Evolutionary conservation across 2,888 invertebrate species (phyloP).

Genomic region (Diabrotica balteata): DNA sequence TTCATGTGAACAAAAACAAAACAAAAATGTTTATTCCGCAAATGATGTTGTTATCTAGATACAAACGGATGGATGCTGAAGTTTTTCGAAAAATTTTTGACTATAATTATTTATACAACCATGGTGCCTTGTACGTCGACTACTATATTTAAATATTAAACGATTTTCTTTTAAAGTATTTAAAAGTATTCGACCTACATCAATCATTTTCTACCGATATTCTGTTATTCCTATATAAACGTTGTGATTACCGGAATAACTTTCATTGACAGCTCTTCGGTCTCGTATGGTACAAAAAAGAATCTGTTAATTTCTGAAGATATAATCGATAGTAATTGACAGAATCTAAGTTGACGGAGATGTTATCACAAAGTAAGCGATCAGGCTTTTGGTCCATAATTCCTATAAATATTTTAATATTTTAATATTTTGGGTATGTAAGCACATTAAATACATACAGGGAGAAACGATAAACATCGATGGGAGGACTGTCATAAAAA

Average conservation of each 20-base stretch:
- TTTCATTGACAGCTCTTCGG: constrained; percentile 27
- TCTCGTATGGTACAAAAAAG: constrained; percentile 23
- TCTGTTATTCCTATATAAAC: constrained; percentile 6
- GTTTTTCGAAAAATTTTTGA: too few species aligned
- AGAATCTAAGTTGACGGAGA: constrained; percentile 46
- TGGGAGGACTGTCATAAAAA: too few species aligned
- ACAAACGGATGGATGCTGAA: too few species aligned
- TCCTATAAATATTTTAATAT: constrained; percentile 50
- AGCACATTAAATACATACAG: too few species aligned
- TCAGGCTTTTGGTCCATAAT: constrained; percentile 45
- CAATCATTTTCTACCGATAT: constrained; percentile 6
- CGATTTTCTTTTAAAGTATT: neutral
- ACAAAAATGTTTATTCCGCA: too few species aligned
- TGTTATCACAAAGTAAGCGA: constrained; percentile 46
- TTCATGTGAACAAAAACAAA: too few species aligned
- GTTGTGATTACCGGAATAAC: constrained; percentile 35
- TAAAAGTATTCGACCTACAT: too few species aligned
- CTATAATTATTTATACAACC: neutral
- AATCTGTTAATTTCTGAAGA: constrained; percentile 28
- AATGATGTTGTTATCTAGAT: too few species aligned
- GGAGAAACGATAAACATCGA: too few species aligned
- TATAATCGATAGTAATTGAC: constrained; percentile 44
- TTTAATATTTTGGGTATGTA: constrained; percentile 7
- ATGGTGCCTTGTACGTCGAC: neutral
- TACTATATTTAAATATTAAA: neutral